A percentile compares a stretch with the other conserved stretches of the same genome.
Evolutionary conservation across 2,888 invertebrate species (phyloP).

Genomic region (Teinopalpus imperialis): DNA sequence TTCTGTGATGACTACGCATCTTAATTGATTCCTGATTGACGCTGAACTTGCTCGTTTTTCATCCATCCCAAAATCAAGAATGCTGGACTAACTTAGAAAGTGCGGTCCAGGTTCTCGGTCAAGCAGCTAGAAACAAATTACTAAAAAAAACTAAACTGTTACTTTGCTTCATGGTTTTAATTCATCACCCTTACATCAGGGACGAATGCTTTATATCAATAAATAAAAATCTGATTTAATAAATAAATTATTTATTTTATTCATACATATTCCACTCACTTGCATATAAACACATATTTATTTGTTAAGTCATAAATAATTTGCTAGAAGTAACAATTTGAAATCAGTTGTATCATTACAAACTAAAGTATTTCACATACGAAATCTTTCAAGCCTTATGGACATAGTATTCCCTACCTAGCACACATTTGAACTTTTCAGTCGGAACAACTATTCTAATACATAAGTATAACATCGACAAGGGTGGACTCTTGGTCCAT

Average conservation of each 20-base stretch:
- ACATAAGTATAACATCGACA: slow-evolving; percentile 33
- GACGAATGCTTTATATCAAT: too few relatives aligned
- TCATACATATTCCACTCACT: slow-evolving; percentile 9
- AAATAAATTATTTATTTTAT: slow-evolving; percentile 10
- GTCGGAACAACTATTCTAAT: slow-evolving; percentile 44
- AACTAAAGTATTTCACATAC: slow-evolving; percentile 1
- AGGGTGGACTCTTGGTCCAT: slow-evolving; percentile 12
- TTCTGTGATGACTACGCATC: too few relatives aligned
- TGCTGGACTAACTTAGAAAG: too few relatives aligned
- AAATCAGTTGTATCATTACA: slow-evolving; percentile 12
- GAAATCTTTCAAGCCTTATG: slow-evolving; percentile 38
- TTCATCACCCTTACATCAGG: too few relatives aligned
- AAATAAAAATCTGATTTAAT: slow-evolving; percentile 21
- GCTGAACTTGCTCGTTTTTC: too few relatives aligned
- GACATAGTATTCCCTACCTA: slow-evolving; percentile 39
- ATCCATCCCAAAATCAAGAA: too few relatives aligned
- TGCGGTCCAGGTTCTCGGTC: too few relatives aligned
- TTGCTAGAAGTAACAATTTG: background rate
- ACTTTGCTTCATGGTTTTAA: too few relatives aligned
- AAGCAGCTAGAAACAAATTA: too few relatives aligned
- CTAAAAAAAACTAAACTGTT: too few relatives aligned
- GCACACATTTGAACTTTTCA: slow-evolving; percentile 61
- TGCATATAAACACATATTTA: slow-evolving; percentile 10
- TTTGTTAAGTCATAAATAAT: background rate
- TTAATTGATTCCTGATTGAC: too few relatives aligned